phyloP scores from a whole-genome alignment of 2,113 vertebrate genomes.

The Oryctolagus cuniculus region DNA sequence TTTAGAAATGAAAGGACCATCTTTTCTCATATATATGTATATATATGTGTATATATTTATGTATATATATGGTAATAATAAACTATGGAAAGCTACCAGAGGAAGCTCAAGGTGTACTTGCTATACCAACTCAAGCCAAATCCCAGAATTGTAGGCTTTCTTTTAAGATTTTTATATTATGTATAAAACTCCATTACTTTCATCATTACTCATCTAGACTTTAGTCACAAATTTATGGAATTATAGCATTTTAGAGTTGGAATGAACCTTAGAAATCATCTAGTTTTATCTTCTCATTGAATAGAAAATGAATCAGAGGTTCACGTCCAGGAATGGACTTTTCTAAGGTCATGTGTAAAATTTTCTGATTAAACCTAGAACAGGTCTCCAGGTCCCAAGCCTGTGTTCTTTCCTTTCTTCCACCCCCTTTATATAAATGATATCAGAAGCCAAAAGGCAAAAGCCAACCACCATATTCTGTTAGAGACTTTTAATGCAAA shows the following conservation, averaged over 20 bases:
- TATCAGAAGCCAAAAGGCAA: slow-evolving; percentile 52
- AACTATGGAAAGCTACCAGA: slow-evolving; percentile 38
- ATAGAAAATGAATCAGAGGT: neutral
- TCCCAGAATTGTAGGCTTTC: slow-evolving; percentile 13
- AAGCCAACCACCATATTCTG: slow-evolving; percentile 53
- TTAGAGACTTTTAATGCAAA: slow-evolving; percentile 60
- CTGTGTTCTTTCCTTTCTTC: slow-evolving; percentile 62
- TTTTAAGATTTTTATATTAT: slow-evolving; percentile 17
- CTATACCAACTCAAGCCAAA: neutral
- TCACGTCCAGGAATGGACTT: neutral
- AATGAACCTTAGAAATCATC: neutral
- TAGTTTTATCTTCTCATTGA: slow-evolving; percentile 1
- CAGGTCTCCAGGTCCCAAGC: slow-evolving; percentile 32
- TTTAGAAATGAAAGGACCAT: slow-evolving; percentile 30
- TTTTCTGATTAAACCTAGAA: slow-evolving; percentile 43
- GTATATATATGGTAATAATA: slow-evolving; percentile 37
- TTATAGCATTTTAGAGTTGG: neutral
- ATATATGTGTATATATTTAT: neutral
- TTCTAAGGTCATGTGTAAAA: slow-evolving; percentile 21
- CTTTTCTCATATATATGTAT: neutral
- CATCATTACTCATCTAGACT: slow-evolving; percentile 18
- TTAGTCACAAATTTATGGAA: slow-evolving; percentile 25
- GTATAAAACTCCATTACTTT: neutral
- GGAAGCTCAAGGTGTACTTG: neutral
- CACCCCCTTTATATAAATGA: slow-evolving; percentile 51